A percentile compares a stretch with the other conserved stretches of the same genome.
Evolutionary conservation across 1,140 invertebrate species (phyloP).

Genomic region (Mya arenaria): DNA sequence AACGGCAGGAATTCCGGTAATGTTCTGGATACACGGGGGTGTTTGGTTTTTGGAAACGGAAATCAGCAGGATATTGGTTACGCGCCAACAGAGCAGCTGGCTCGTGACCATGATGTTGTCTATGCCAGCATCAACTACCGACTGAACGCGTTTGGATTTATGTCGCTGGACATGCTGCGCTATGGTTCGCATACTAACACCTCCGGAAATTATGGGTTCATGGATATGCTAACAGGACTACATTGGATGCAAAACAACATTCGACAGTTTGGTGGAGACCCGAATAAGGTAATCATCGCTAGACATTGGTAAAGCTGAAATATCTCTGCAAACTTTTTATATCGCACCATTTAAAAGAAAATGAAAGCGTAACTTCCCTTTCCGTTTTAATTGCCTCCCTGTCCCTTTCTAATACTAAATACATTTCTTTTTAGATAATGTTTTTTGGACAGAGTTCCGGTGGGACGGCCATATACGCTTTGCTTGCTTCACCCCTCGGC

Average conservation of each 20-base stretch:
- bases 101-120: slow-evolving; percentile 90
- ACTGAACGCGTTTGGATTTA: slow-evolving; percentile 91
- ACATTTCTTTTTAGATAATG: slow-evolving; percentile 54
- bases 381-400: too few relatives aligned
- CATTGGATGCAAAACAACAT: slow-evolving; percentile 62
- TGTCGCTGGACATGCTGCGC: slow-evolving; percentile 83
- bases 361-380: too few relatives aligned
- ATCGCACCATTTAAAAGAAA: too few relatives aligned
- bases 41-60: slow-evolving; percentile 85
- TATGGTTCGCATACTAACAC: slow-evolving; percentile 87
- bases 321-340: too few relatives aligned
- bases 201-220: slow-evolving; percentile 73
- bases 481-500: slow-evolving; percentile 56
- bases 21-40: slow-evolving; percentile 95
- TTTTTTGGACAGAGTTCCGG: slow-evolving; percentile 68
- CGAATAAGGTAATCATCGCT: slow-evolving; percentile 47
- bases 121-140: slow-evolving; percentile 93
- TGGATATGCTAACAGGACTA: slow-evolving; percentile 55
- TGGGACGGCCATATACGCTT: slow-evolving; percentile 47
- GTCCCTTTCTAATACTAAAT: too few relatives aligned
- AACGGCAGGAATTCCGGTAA: slow-evolving; percentile 83
- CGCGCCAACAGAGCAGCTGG: slow-evolving; percentile 50
- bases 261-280: slow-evolving; percentile 58
- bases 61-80: slow-evolving; percentile 16
- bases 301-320: too few relatives aligned